Base-by-base conservation (phyloP, 2,113 vertebrate species). In the Benitochromis conjunctus region DNA sequence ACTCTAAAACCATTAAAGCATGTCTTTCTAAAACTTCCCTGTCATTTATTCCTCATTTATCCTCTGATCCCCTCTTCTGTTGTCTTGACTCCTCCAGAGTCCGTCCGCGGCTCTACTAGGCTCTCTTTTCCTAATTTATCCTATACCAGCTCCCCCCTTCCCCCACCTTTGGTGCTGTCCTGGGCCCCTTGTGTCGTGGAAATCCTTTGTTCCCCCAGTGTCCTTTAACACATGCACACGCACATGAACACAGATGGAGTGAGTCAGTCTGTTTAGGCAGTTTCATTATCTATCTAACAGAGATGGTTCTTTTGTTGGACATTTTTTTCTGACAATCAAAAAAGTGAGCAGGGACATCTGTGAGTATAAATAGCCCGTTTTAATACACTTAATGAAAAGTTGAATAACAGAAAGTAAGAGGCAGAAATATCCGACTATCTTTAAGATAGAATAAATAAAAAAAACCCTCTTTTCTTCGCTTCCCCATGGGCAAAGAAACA, bases 1-100 rank as follows among this genome's bases (percentile, higher is more conserved):
- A 89, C 71, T 89, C 89, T 94, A 94, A 95, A 88, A 92, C 92
- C 93, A 94, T 95, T 95, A 92, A 94, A 94, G 89, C 93, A 92
- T 94, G 92, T 90, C 92, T 79, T 91, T 80, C 86, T 89, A 51
- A 90, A 92, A 93, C 85, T 83, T 92, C 58, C 51, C 60, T 71
- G 84, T 91, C 91, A 91, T 94, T 92, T 92, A 84, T 84, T 86
- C 89, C 86, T 84, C 85, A 87, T 92, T 92, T 88, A 91, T 90
- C 69, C 89, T 78, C 86, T 92, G 88, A 94, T 94, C 93, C 93
- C 38, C 69, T 86, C 80, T 60, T 87, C 89, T 91, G 92, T 83
- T 90, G 82, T 91, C 88, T 86, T 12, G 34, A 64, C 83, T 90
- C 85, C 69, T 92, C 56, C 60, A 87, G 58, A 90, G 79, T 83